Conservation (phyloP, 2,797 vertebrate species). For the Lates japonicus region DNA sequence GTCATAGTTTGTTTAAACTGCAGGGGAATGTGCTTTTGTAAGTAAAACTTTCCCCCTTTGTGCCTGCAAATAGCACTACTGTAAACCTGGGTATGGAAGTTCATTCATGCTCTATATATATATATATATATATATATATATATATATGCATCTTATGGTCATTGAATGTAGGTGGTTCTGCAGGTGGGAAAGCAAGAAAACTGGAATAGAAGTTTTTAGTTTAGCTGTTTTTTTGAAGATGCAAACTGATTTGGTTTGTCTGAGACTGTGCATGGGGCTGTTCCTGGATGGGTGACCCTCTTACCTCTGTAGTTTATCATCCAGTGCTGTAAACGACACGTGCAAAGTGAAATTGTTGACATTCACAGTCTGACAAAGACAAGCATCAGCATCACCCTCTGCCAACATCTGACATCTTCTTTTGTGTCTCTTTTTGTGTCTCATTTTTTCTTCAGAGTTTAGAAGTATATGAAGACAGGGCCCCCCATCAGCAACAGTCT, state of each 20-base stretch:
- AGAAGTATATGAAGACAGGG: slow-evolving; percentile 15
- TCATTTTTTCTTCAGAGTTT: slow-evolving; percentile 6
- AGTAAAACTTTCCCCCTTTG: no score
- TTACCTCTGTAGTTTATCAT: slow-evolving; percentile 13
- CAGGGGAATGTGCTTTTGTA: neutral
- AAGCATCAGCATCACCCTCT: slow-evolving; percentile 34
- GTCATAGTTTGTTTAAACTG: neutral
- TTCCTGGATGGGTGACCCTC: slow-evolving; percentile 7
- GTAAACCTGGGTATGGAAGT: neutral
- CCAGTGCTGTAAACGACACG: slow-evolving; percentile 14
- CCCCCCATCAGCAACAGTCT: slow-evolving; percentile 29
- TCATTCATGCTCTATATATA: neutral
- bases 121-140: no score
- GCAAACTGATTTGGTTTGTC: neutral
- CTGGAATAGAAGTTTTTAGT: neutral
- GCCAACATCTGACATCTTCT: slow-evolving; percentile 9
- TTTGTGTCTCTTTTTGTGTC: neutral
- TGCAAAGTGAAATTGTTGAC: slow-evolving; percentile 18
- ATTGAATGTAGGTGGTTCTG: neutral
- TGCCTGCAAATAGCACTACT: neutral
- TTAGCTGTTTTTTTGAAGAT: neutral
- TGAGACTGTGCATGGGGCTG: neutral
- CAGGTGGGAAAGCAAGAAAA: no score
- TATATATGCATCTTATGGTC: neutral
- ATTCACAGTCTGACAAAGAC: slow-evolving; percentile 24